Base-by-base conservation (phyloP, 2,888 invertebrate genomes). In the Pachymerium ferrugineum region DNA sequence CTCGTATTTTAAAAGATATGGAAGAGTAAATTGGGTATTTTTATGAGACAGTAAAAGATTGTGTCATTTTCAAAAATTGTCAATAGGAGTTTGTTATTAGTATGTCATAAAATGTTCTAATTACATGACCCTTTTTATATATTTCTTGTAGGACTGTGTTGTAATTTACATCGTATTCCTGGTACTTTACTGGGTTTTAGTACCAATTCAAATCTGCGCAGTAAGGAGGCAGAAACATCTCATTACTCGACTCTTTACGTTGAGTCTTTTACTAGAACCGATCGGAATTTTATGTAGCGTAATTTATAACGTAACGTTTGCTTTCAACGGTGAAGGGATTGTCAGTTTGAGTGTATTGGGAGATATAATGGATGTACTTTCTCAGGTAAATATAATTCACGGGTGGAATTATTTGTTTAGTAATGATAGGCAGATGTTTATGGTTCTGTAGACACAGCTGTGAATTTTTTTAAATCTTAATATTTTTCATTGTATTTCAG, bases 201-300 rank as follows among this genome's bases (percentile, higher is more conserved):
- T 95, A 77, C 93, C 94, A 29, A 87, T 97, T 78, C 97, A 97
- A 85, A 87, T 94, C 12, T 95, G 95, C 84, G 96, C 95, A 33
- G 92, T 92, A 75, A 87, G 90, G 78, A 88, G 89, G 77, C 96
- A 96, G 83, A 90, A 89, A 72, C 96, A 97, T 85, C 92, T 93
- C 38, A 92, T 97, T 3, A 96, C 96, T 5, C 90, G 90, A 80
- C 85, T 97, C 38, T 93, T 97, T 80, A 95, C 95, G 29, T 89
- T 89, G 75, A 94, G 94, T 81, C 86, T 97, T 74, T 83, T 91
- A 22, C 84, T 94, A 78, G 95, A 96, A 83, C 91, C 94, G 81
- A 83, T 92, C 72, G 94, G 94, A 28, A 85, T 96, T 72, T 89
- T 91, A 77, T 88, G 95, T 78, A 95, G 94, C 84, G 88, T 96